These are phyloP conservation scores for Pterois miles DNA, from an alignment of 2,797 vertebrate genomes.

Conservation along the genomic window DNA sequence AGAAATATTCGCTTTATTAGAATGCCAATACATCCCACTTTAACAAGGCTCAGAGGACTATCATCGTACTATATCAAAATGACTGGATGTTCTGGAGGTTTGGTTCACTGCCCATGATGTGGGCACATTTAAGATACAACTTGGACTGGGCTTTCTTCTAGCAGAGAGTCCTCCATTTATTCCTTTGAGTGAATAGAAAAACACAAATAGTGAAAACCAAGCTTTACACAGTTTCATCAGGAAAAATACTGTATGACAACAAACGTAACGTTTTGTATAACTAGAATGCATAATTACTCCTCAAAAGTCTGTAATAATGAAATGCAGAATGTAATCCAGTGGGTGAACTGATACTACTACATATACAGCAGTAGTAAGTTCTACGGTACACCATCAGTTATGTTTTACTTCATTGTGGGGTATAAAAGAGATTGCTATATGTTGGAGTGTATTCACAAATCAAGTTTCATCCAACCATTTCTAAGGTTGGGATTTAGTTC, in stretches of 20 bases:
- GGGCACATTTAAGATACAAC: conserved; percentile 4
- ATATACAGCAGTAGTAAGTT: not conserved
- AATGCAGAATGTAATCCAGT: not conserved
- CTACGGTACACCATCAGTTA: not conserved
- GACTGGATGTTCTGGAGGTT: conserved; percentile 13
- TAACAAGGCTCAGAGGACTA: conserved; percentile 51
- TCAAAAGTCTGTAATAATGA: not conserved
- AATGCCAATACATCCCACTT: conserved; percentile 58
- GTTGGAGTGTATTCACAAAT: not conserved
- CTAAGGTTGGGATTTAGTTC: not conserved
- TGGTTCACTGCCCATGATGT: conserved; percentile 8
- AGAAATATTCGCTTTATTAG: conserved; percentile 54
- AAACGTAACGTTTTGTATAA: no score
- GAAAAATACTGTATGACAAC: not conserved
- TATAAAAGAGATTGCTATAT: not conserved
- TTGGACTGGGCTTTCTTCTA: not conserved
- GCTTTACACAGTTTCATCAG: not conserved
- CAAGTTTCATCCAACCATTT: not conserved
- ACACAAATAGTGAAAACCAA: not conserved
- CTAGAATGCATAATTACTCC: not conserved
- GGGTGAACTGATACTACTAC: not conserved
- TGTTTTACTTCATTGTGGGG: not conserved
- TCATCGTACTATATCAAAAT: conserved; percentile 29
- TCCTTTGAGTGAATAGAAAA: not conserved
- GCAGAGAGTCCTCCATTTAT: not conserved